phyloP scores from a whole-genome alignment of 2,797 vertebrate species.

The Cynodonichthys magdalenae region DNA sequence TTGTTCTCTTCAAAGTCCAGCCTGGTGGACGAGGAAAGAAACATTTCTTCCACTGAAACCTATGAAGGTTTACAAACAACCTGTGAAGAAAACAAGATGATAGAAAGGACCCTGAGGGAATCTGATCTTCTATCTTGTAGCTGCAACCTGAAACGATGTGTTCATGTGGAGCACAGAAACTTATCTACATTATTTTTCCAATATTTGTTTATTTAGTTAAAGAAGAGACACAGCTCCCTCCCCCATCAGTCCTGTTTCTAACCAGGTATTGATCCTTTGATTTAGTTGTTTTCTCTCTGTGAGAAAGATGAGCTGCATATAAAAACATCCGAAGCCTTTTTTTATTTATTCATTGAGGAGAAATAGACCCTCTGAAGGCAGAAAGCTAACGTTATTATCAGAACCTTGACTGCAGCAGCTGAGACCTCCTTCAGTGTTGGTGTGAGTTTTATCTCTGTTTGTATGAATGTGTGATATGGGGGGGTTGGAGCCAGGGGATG shows the following conservation, averaged over 20 bases:
- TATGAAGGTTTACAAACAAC: no score
- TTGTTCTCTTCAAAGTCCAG: no score
- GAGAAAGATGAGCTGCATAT: conserved; percentile 1
- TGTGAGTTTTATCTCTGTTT: conserved; percentile 8
- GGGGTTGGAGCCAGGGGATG: neutral
- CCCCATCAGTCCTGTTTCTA: neutral
- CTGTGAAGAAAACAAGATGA: no score
- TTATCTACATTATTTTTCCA: no score
- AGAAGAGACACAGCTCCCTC: neutral
- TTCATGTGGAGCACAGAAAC: no score
- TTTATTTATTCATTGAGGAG: neutral
- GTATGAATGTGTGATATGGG: conserved; percentile 5
- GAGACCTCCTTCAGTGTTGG: conserved; percentile 1
- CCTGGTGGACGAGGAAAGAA: no score
- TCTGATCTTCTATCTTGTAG: no score
- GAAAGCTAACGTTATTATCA: neutral
- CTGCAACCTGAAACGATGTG: no score
- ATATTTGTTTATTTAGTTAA: no score
- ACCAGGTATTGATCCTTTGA: no score
- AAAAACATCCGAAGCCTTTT: conserved; percentile 30
- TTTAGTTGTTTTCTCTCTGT: neutral
- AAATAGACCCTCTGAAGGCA: conserved; percentile 9
- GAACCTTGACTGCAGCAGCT: conserved; percentile 19
- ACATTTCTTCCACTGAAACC: no score
- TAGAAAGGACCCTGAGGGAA: no score